Evolutionary conservation across 2,113 vertebrate species (phyloP).

Genomic region (Ageneiosus marmoratus): DNA sequence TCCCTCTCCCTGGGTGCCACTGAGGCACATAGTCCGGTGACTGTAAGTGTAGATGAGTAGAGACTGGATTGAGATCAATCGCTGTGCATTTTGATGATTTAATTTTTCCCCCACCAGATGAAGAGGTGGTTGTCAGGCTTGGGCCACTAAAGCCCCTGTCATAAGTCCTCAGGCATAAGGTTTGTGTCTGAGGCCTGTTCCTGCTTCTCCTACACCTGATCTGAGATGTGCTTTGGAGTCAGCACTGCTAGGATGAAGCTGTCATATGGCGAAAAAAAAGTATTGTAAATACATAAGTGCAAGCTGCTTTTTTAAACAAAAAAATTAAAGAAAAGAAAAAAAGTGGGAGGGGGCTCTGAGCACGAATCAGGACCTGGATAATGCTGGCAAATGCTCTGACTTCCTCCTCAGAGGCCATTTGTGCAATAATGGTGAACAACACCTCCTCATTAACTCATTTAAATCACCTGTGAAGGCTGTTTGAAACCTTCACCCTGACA

Average conservation of each 20-base stretch:
- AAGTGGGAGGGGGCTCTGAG: constrained; percentile 57
- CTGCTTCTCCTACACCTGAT: constrained; percentile 53
- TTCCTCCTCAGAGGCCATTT: constrained; percentile 58
- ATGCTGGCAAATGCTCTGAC: constrained; percentile 28
- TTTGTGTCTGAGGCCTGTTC: constrained; percentile 60
- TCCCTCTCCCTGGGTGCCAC: constrained; percentile 43
- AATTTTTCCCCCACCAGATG: constrained; percentile 57
- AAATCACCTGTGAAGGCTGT: constrained; percentile 36
- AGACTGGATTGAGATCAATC: constrained; percentile 53
- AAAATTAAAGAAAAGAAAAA: constrained; percentile 7
- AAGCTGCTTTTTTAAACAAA: constrained; percentile 69
- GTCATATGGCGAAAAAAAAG: constrained; percentile 66
- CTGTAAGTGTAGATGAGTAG: constrained; percentile 58
- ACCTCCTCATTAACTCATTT: constrained; percentile 39
- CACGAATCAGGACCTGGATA: constrained; percentile 51
- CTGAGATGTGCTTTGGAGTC: constrained; percentile 52
- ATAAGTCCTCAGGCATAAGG: constrained; percentile 63
- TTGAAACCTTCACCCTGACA: constrained; percentile 26
- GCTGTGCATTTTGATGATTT: constrained; percentile 48
- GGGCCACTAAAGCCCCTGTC: constrained; percentile 77
- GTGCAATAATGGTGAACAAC: constrained; percentile 51
- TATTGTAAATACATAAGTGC: constrained; percentile 74
- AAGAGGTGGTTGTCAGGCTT: constrained; percentile 71
- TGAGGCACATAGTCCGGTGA: constrained; percentile 42
- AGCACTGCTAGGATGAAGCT: constrained; percentile 62